phyloP scores from a whole-genome alignment of 2,797 vertebrate genomes.

The Scyliorhinus canicula region DNA sequence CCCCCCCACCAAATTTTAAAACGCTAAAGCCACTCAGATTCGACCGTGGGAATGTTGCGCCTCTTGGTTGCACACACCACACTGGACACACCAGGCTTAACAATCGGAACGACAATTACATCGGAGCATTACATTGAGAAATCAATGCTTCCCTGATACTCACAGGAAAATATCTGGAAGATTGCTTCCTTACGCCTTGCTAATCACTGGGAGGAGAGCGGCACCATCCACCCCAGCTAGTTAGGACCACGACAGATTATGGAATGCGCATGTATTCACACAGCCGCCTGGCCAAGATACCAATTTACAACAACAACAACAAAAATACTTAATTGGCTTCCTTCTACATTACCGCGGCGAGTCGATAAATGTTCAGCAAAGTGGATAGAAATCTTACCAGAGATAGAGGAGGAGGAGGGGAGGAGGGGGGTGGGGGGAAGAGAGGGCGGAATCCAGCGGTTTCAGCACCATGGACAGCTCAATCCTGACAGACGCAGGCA shows the following conservation, averaged over 20 bases:
- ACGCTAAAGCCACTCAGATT: background rate
- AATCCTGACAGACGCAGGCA: conserved; percentile 42
- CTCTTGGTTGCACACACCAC: conserved; percentile 1
- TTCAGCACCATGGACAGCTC: conserved; percentile 64
- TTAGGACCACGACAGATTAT: background rate
- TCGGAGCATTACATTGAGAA: background rate
- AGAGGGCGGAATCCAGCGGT: conserved; percentile 39
- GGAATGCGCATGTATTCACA: conserved; percentile 34
- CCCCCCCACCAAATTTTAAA: too few relatives aligned
- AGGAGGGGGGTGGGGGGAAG: too few relatives aligned
- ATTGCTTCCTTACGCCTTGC: background rate
- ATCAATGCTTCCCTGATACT: conserved; percentile 29
- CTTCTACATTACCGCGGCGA: conserved; percentile 42
- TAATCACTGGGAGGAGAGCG: background rate
- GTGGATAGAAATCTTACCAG: conserved; percentile 27
- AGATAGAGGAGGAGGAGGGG: too few relatives aligned
- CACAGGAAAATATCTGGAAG: background rate
- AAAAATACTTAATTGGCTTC: conserved; percentile 38
- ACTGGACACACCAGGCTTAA: background rate
- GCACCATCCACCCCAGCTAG: background rate
- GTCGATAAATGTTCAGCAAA: conserved; percentile 30
- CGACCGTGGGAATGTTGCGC: background rate
- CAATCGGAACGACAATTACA: background rate
- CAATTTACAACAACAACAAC: background rate
- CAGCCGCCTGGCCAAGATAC: background rate